phyloP scores from a whole-genome alignment of 2,888 invertebrate species.

The Saturnia japonica region DNA sequence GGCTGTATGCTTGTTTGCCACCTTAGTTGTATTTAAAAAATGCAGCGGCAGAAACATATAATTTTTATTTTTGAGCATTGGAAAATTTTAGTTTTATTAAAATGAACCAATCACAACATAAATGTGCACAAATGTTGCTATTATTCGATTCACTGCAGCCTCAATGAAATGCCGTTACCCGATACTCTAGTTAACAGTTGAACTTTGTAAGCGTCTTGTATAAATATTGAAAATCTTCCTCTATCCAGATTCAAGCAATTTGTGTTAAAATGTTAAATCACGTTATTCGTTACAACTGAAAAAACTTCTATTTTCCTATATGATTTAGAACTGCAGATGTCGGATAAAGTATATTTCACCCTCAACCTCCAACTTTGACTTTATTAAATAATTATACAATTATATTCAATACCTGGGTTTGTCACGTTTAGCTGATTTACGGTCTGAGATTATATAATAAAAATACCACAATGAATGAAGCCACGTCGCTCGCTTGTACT shows the following conservation, averaged over 20 bases:
- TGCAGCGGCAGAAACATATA: too few relatives aligned
- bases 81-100: too few relatives aligned
- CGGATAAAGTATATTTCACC: background rate
- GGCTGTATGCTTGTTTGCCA: too few relatives aligned
- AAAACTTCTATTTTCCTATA: background rate
- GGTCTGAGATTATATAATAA: slow-evolving; percentile 64
- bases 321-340: background rate
- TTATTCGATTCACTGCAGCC: background rate
- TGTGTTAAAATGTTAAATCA: background rate
- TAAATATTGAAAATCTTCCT: background rate
- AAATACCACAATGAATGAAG: slow-evolving; percentile 64
- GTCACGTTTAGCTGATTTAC: slow-evolving; percentile 52
- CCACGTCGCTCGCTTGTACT: slow-evolving; percentile 44
- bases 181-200: background rate
- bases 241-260: background rate
- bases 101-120: too few relatives aligned
- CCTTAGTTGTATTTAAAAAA: too few relatives aligned
- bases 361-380: background rate
- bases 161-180: background rate
- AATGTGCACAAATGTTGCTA: too few relatives aligned
- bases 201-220: background rate
- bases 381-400: background rate
- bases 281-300: background rate
- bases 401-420: background rate
- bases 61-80: too few relatives aligned